These are phyloP conservation scores for Drosophila monieri DNA, from an alignment of 2,888 invertebrate genomes.

Conservation along the genomic window DNA sequence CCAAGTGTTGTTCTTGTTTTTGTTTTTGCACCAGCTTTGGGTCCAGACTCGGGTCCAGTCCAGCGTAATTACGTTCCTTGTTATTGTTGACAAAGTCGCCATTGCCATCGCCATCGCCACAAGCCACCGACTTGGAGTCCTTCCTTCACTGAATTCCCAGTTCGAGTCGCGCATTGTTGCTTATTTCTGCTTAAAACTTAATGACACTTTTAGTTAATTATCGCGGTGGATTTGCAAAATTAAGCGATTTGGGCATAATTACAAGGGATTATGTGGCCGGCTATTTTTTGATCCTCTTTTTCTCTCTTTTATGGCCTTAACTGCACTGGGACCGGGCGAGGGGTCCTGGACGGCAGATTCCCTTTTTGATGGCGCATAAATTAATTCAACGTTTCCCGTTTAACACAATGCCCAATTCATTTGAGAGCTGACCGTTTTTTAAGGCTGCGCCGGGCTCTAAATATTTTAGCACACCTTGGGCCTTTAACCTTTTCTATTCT, in stretches of 20 bases:
- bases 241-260: slow-evolving; percentile 78
- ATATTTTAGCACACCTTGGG: slow-evolving; percentile 40
- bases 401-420: slow-evolving; percentile 36
- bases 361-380: slow-evolving; percentile 27
- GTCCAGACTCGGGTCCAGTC: slow-evolving; percentile 26
- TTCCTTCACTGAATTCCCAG: slow-evolving; percentile 27
- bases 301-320: slow-evolving; percentile 10
- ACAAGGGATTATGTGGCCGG: slow-evolving; percentile 65
- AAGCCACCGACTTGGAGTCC: slow-evolving; percentile 11
- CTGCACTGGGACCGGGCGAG: slow-evolving; percentile 9
- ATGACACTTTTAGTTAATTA: slow-evolving; percentile 78
- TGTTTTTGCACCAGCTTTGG: slow-evolving; percentile 53
- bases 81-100: slow-evolving; percentile 68
- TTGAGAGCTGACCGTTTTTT: slow-evolving; percentile 24
- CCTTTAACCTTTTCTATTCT: slow-evolving; percentile 43
- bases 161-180: slow-evolving; percentile 59
- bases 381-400: slow-evolving; percentile 25
- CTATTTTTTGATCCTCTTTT: slow-evolving; percentile 6
- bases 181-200: slow-evolving; percentile 75
- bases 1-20: slow-evolving; percentile 25
- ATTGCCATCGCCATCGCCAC: slow-evolving; percentile 25
- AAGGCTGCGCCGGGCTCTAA: slow-evolving; percentile 3
- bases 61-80: slow-evolving; percentile 71
- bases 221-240: slow-evolving; percentile 79
- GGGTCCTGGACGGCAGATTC: slow-evolving; percentile 11